Evolutionary conservation across 1,140 invertebrate genomes (phyloP).

Genomic region (Aphelenchoides besseyi): DNA sequence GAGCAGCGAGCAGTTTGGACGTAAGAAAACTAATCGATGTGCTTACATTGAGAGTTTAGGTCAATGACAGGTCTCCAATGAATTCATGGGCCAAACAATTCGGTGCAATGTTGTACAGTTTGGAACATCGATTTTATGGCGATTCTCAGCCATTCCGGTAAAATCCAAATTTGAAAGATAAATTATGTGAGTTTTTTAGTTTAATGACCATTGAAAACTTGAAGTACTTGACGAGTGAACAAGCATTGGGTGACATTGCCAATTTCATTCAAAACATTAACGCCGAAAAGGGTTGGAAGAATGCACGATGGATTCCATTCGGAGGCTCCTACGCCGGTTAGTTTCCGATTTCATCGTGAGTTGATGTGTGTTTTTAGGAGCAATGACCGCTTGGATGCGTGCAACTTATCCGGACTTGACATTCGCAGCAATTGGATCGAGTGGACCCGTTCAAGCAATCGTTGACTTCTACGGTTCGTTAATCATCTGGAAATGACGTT

Average conservation of each 20-base stretch:
- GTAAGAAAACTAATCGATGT: not conserved
- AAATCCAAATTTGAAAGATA: too few species aligned
- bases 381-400: conserved; percentile 80
- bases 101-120: conserved; percentile 18
- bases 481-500: not conserved
- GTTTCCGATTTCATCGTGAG: conserved; percentile 14
- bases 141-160: conserved; percentile 28
- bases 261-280: conserved; percentile 50
- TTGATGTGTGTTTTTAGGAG: conserved; percentile 65
- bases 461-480: conserved; percentile 71
- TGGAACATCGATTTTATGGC: conserved; percentile 34
- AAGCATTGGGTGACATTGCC: conserved; percentile 54
- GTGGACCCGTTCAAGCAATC: conserved; percentile 78
- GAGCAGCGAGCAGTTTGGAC: not conserved
- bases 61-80: conserved; percentile 10
- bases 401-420: conserved; percentile 84
- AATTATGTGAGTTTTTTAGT: too few species aligned
- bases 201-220: conserved; percentile 46
- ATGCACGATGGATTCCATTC: conserved; percentile 81
- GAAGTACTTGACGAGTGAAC: conserved; percentile 49
- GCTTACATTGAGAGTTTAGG: not conserved
- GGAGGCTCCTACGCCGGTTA: conserved; percentile 76
- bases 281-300: conserved; percentile 25
- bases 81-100: conserved; percentile 21
- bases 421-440: conserved; percentile 77